A percentile compares a stretch with the other conserved stretches of the same genome.
Conservation (phyloP, 1,140 invertebrate species). For the Venustaconcha ellipsiformis region DNA sequence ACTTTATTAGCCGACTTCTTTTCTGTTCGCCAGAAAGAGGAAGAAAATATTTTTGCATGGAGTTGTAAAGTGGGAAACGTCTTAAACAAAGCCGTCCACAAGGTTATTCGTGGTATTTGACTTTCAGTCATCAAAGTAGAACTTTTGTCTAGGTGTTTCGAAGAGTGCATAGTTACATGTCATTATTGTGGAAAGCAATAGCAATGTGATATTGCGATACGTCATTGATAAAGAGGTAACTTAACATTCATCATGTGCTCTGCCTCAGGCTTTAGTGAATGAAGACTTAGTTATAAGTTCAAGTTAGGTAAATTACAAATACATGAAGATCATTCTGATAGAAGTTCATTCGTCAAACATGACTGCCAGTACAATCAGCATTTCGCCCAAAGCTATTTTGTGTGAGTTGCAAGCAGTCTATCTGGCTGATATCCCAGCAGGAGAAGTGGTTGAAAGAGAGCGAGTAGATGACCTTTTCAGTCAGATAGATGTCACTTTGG, state of each 20-base stretch:
- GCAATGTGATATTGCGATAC: constrained; percentile 8
- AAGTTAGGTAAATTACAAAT: constrained; percentile 11
- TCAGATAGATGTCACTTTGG: neutral
- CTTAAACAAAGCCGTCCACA: constrained; percentile 4
- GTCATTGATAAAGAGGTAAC: constrained; percentile 20
- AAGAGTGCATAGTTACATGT: constrained; percentile 9
- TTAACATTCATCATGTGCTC: constrained; percentile 3
- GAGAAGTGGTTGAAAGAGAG: neutral
- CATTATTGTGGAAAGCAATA: constrained; percentile 12
- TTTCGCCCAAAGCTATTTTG: constrained; percentile 17
- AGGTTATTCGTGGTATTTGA: neutral
- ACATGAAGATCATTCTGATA: constrained; percentile 1
- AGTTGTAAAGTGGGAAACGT: neutral
- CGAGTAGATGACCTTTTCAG: neutral
- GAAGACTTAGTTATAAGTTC: constrained; percentile 20
- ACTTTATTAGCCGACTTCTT: too few species aligned
- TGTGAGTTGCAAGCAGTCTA: constrained; percentile 33
- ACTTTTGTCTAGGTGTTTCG: constrained; percentile 5
- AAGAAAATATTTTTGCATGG: too few species aligned
- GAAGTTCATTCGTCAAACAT: constrained; percentile 19
- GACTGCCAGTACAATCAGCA: constrained; percentile 19
- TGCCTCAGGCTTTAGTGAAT: constrained; percentile 1
- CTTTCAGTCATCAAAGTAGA: neutral
- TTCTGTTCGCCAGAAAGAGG: too few species aligned
- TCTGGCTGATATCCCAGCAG: neutral